Conservation (phyloP, 2,797 vertebrate species). For the Dendrocincla fuliginosa region DNA sequence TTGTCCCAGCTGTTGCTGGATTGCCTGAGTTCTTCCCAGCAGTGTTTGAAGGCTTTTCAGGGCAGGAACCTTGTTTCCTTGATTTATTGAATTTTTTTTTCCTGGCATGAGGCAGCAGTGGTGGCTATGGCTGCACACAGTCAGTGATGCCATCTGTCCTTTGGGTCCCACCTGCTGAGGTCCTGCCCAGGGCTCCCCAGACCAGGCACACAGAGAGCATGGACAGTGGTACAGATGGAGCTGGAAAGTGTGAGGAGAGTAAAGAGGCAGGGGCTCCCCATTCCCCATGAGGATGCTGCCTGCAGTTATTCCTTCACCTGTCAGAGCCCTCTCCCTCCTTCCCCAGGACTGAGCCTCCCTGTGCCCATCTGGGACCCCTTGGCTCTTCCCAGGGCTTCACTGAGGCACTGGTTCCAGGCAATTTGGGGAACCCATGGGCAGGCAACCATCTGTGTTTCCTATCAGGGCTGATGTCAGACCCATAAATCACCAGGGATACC, state of each 20-base stretch:
- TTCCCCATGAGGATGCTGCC: fast-evolving
- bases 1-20: conserved; percentile 24
- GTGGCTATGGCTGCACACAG: fast-evolving
- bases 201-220: fast-evolving
- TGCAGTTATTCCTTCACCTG: not conserved
- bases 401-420: fast-evolving
- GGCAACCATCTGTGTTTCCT: not conserved
- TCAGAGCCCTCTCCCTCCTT: not conserved
- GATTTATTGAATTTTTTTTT: not conserved
- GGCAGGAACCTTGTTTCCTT: not conserved
- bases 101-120: not conserved
- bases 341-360: not conserved
- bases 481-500: not conserved
- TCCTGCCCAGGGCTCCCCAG: not conserved
- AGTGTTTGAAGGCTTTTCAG: not conserved
- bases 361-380: not conserved
- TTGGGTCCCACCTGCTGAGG: not conserved
- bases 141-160: not conserved
- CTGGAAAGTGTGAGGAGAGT: fast-evolving
- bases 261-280: fast-evolving
- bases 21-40: not conserved
- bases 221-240: not conserved
- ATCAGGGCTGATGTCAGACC: not conserved
- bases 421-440: not conserved
- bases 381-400: not conserved